phyloP scores from a whole-genome alignment of 2,797 vertebrate species.

The Melanotaenia trifasciata region DNA sequence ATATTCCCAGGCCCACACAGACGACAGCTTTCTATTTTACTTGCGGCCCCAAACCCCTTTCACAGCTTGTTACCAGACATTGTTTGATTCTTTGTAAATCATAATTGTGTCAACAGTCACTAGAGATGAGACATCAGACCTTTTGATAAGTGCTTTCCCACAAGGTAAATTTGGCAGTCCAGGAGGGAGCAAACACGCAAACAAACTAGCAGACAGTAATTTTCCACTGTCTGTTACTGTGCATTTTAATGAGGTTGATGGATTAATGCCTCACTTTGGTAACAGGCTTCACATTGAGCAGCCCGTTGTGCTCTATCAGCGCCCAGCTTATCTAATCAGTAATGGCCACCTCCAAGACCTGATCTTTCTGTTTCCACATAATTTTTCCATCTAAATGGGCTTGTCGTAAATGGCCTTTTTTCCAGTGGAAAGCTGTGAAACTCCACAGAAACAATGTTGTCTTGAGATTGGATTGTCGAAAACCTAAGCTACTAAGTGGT shows the following conservation, averaged over 20 bases:
- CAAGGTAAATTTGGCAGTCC: slow-evolving; percentile 65
- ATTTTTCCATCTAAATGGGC: slow-evolving; percentile 59
- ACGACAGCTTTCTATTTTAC: slow-evolving; percentile 41
- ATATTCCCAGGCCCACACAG: slow-evolving; percentile 26
- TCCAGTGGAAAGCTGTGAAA: slow-evolving; percentile 62
- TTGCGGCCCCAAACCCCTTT: slow-evolving; percentile 39
- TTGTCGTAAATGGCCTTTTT: slow-evolving; percentile 43
- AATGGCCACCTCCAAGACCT: slow-evolving; percentile 55
- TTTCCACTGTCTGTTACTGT: slow-evolving; percentile 61
- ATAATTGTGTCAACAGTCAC: slow-evolving; percentile 70
- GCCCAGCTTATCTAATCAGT: slow-evolving; percentile 67
- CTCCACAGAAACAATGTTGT: slow-evolving; percentile 37
- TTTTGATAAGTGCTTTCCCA: slow-evolving; percentile 70
- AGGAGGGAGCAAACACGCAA: slow-evolving; percentile 54
- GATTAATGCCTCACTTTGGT: slow-evolving; percentile 66
- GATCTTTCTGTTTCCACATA: slow-evolving; percentile 61
- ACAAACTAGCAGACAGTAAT: slow-evolving; percentile 68
- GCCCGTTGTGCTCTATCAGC: slow-evolving; percentile 57
- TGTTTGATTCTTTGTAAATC: slow-evolving; percentile 71
- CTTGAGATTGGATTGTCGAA: slow-evolving; percentile 58
- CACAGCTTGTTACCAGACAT: slow-evolving; percentile 60
- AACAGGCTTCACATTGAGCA: slow-evolving; percentile 56
- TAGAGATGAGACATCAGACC: slow-evolving; percentile 56
- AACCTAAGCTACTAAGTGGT: slow-evolving; percentile 46
- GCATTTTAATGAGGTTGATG: slow-evolving; percentile 78